These are phyloP conservation scores for Nibea albiflora DNA, from an alignment of 2,113 vertebrate genomes.

Conservation along the genomic window DNA sequence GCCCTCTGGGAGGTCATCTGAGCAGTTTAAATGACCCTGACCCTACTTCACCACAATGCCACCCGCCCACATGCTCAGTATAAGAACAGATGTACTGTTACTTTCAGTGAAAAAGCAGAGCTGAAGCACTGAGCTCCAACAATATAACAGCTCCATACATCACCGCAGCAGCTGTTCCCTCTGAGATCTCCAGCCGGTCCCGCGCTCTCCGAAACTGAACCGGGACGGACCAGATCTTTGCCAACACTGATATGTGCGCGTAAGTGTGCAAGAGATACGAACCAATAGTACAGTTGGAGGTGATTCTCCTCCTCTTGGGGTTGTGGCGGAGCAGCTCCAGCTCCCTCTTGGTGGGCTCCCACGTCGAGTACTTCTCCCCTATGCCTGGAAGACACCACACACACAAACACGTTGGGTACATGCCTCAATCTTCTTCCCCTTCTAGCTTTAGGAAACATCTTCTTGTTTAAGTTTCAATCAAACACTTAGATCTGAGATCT, in stretches of 20 bases:
- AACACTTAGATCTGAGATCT: neutral
- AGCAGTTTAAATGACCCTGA: no score
- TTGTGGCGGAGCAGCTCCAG: conserved; percentile 97
- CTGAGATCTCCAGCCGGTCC: neutral
- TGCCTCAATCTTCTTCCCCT: neutral
- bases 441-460: neutral
- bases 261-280: conserved; percentile 34
- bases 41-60: neutral
- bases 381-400: conserved; percentile 83
- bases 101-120: neutral
- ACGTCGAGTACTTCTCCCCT: conserved; percentile 97
- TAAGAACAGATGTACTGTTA: neutral
- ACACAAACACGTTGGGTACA: neutral
- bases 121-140: neutral
- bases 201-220: neutral
- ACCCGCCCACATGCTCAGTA: neutral
- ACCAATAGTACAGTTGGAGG: conserved; percentile 99
- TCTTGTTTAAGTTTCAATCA: neutral
- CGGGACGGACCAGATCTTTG: neutral
- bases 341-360: conserved; percentile 98
- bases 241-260: neutral
- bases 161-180: neutral
- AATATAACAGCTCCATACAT: neutral
- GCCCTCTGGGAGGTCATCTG: no score
- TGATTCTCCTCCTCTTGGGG: conserved; percentile 98